Evolutionary conservation across 2,888 invertebrate species (phyloP).

Genomic region (Lasioglossum leucozonium): DNA sequence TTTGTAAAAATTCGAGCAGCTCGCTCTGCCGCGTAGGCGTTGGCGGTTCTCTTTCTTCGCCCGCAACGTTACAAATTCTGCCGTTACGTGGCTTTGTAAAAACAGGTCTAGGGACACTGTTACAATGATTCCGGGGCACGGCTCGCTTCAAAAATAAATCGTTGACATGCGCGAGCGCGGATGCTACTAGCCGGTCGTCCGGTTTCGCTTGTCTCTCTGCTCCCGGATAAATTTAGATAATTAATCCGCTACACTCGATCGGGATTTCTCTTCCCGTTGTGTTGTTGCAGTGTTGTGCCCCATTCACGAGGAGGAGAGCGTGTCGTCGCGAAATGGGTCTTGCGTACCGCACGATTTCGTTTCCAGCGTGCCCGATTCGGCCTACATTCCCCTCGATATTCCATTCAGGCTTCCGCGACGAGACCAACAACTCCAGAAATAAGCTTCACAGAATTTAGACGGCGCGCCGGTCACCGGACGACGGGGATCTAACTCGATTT

Average conservation of each 20-base stretch:
- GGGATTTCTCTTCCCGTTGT: not conserved
- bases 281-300: not conserved
- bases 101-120: constrained; percentile 1
- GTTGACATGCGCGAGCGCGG: constrained; percentile 52
- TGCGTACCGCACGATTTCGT: constrained; percentile 5
- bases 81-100: not conserved
- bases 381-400: constrained; percentile 13
- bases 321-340: constrained; percentile 15
- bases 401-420: constrained; percentile 2
- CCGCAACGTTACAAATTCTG: not conserved
- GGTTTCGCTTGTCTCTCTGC: not conserved
- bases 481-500: not conserved
- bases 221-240: constrained; percentile 50
- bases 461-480: not conserved
- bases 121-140: constrained; percentile 44
- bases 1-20: not conserved
- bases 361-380: not conserved
- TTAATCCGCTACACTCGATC: constrained; percentile 45
- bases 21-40: not conserved
- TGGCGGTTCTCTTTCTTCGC: not conserved
- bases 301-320: constrained; percentile 13
- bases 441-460: not conserved
- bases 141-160: constrained; percentile 63
- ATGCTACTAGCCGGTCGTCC: not conserved
- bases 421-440: not conserved